These are phyloP conservation scores for Diglossa cyanea DNA, from an alignment of 2,797 vertebrate genomes.

Conservation along the genomic window DNA sequence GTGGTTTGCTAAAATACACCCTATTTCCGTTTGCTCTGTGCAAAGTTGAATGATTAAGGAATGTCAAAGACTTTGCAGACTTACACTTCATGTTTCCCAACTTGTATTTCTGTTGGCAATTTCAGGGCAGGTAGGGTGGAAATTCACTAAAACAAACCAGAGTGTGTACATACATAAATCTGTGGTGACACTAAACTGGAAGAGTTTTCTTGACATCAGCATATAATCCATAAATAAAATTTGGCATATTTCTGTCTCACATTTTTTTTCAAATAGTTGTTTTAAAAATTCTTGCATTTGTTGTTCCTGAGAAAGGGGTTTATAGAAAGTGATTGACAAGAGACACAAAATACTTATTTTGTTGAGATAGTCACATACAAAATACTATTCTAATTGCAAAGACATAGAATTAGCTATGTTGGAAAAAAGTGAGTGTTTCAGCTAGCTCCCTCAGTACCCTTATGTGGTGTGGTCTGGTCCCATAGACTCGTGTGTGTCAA, in stretches of 20 bases:
- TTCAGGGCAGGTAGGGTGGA: not conserved
- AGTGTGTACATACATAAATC: not conserved
- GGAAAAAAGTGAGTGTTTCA: not conserved
- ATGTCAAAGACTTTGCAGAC: not conserved
- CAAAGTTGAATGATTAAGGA: not conserved
- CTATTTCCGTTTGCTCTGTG: not conserved
- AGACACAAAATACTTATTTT: not conserved
- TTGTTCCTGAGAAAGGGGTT: rapidly evolving
- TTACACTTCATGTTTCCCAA: not conserved
- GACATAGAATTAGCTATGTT: not conserved
- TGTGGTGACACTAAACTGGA: not conserved
- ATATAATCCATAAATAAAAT: not conserved
- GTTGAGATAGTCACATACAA: not conserved
- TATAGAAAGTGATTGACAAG: not conserved
- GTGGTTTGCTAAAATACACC: not conserved
- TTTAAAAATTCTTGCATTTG: not conserved
- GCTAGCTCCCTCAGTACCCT: not conserved
- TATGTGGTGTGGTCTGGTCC: not conserved
- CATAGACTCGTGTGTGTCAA: not conserved
- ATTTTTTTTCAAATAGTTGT: not conserved
- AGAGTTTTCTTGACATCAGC: not conserved
- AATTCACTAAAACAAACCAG: not conserved
- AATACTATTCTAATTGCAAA: not conserved
- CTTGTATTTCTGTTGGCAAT: not conserved
- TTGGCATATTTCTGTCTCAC: not conserved